A percentile compares a stretch with the other conserved stretches of the same genome.
Evolutionary conservation across 1,140 invertebrate species (phyloP).

Genomic region (Aphis gossypii): DNA sequence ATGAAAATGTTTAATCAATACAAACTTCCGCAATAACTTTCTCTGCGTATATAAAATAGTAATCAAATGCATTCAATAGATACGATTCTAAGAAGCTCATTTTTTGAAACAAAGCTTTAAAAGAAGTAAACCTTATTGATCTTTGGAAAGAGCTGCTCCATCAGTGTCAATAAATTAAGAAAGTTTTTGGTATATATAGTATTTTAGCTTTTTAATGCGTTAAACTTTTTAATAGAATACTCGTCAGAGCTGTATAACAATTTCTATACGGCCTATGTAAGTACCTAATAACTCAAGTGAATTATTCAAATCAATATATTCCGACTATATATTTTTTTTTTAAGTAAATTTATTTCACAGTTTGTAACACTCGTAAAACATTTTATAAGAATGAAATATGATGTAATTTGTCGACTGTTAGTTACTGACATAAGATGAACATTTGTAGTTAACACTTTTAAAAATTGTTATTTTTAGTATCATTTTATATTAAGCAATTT

Average conservation of each 20-base stretch:
- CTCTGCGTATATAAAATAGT: background rate
- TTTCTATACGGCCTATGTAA: background rate
- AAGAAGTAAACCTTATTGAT: conserved; percentile 13
- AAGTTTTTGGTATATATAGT: conserved; percentile 21
- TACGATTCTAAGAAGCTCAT: conserved; percentile 10
- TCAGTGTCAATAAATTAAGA: conserved; percentile 35
- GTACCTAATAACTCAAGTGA: background rate
- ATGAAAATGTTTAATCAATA: background rate
- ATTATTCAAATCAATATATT: background rate
- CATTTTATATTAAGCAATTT: background rate
- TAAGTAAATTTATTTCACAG: background rate
- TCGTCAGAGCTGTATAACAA: background rate
- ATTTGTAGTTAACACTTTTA: background rate
- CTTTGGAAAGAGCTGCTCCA: background rate
- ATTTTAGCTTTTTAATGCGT: conserved; percentile 17
- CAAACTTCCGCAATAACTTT: background rate
- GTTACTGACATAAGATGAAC: background rate
- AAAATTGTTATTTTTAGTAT: background rate
- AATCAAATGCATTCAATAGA: conserved; percentile 17
- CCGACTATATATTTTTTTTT: background rate
- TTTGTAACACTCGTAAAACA: background rate
- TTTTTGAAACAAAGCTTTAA: conserved; percentile 15
- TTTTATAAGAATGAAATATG: background rate
- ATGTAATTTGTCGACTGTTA: background rate
- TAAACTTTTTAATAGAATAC: conserved; percentile 42